Evolutionary conservation across 2,888 invertebrate genomes (phyloP), one percentile per base, ranked within the genome.

Genomic region (Machimus rusticus): DNA sequence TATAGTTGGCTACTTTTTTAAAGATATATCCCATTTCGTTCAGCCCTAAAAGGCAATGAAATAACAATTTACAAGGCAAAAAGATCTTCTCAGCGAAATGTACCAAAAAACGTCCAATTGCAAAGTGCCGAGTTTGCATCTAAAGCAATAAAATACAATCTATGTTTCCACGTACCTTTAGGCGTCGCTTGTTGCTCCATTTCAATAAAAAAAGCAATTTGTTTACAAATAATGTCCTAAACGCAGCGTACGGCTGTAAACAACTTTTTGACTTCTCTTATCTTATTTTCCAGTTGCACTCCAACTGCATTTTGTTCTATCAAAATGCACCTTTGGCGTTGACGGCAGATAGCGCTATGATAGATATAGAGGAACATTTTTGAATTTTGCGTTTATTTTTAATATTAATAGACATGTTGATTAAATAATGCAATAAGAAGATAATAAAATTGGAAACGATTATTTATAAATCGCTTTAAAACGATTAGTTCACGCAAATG

Each of bases 261-360:
- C 79, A 79, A 79, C 51, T 23, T 46, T 14, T 46, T 79, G 79
- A 79, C 78, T 28, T 78, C 23, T n/a, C 51, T 79, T 79, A 79
- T 79, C 79, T 19, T 37, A 16, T 34, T 37, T 76, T 31, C 31
- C 76, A 76, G 76, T 31, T 76, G 5, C 37, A 34, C 76, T 37
- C 34, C 31, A 76, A 76, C 76, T 76, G 76, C 31, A 34, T 0
- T 19, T 8, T 57, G 0, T 19, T 23, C 12, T 23, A 12, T 2
- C 28, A 66, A 66, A 51, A 16, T 51, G 51, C n/a, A 51, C 39
- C 39, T 0, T 39, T 51, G 1, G 14, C 14, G 14, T n/a, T 51
- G 19, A n/a, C 51, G 19, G 5, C 51, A 51, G 51, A n/a, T 51
- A 19, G 16, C 51, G n/a, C 51, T 19, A 6, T n/a, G 8, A 5